phyloP scores from a whole-genome alignment of 2,888 invertebrate species.

The Leuctra nigra region DNA sequence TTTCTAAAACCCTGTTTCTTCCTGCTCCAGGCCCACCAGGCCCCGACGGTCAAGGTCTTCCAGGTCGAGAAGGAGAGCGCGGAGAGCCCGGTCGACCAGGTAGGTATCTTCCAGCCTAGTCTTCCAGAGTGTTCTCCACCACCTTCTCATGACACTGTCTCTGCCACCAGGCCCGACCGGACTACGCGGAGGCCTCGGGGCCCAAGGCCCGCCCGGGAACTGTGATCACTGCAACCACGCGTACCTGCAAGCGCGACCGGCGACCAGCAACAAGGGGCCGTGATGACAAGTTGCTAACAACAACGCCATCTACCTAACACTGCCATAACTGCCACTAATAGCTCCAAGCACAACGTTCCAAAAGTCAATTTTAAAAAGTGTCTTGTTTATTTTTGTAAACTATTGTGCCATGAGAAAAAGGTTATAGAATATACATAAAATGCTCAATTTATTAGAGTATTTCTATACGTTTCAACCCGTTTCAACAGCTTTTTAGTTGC shows the following conservation, averaged over 20 bases:
- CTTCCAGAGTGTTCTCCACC: background rate
- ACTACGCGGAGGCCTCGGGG: conserved; percentile 46
- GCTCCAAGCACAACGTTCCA: background rate
- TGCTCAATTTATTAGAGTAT: no score
- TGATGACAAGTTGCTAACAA: conserved; percentile 3
- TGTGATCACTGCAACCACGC: conserved; percentile 56
- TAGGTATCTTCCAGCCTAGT: no score
- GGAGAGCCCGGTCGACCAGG: conserved; percentile 70
- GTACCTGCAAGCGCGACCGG: conserved; percentile 43
- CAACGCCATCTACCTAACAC: conserved; percentile 5
- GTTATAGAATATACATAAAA: no score
- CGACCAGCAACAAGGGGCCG: conserved; percentile 55
- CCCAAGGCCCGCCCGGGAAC: conserved; percentile 39
- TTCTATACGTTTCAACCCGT: no score
- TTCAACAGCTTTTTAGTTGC: no score
- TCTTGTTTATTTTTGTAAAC: no score
- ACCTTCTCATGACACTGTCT: no score
- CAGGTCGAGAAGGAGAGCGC: conserved; percentile 68
- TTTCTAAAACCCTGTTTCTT: background rate
- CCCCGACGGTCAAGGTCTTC: conserved; percentile 52
- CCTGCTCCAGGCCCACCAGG: conserved; percentile 55
- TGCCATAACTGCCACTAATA: conserved; percentile 12
- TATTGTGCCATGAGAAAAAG: no score
- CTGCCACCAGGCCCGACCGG: conserved; percentile 64
- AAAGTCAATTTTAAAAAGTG: no score